These are phyloP conservation scores for Epicauta chinensis DNA, from an alignment of 1,140 invertebrate species.

Conservation along the genomic window DNA sequence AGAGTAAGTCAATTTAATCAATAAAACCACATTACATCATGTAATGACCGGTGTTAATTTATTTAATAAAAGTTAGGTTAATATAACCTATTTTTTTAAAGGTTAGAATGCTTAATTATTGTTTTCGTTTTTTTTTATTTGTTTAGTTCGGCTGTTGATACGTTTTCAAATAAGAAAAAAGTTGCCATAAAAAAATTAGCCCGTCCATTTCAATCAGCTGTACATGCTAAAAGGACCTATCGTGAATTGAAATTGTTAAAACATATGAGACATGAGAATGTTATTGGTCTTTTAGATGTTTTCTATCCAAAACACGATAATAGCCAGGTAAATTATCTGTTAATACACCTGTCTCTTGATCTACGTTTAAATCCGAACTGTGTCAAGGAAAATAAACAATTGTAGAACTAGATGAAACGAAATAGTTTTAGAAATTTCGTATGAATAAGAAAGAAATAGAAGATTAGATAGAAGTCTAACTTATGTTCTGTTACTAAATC, in stretches of 20 bases:
- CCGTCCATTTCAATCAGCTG: constrained; percentile 94
- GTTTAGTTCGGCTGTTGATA: constrained; percentile 75
- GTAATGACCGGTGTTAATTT: not conserved
- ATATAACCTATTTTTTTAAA: constrained; percentile 1
- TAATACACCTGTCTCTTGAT: too few relatives aligned
- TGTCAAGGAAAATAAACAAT: too few relatives aligned
- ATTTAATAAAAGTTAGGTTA: not conserved
- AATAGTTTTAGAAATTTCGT: too few relatives aligned
- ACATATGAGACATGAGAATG: constrained; percentile 99
- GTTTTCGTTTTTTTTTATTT: constrained; percentile 3
- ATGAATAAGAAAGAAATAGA: too few relatives aligned
- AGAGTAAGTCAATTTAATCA: not conserved
- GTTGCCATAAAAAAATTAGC: constrained; percentile 98
- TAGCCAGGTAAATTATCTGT: constrained; percentile 38
- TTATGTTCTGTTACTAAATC: too few relatives aligned
- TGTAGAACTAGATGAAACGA: too few relatives aligned
- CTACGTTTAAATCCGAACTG: too few relatives aligned
- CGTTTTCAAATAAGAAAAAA: constrained; percentile 71
- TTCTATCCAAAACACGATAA: constrained; percentile 66
- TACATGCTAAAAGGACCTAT: constrained; percentile 98
- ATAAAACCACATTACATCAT: not conserved
- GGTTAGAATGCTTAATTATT: not conserved
- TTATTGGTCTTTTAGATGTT: constrained; percentile 90
- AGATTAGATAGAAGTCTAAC: too few relatives aligned
- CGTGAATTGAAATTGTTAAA: constrained; percentile 93